A percentile compares a stretch with the other conserved stretches of the same genome.
Evolutionary conservation across 2,888 invertebrate species (phyloP).

Genomic region (Limnephilus rhombicus): DNA sequence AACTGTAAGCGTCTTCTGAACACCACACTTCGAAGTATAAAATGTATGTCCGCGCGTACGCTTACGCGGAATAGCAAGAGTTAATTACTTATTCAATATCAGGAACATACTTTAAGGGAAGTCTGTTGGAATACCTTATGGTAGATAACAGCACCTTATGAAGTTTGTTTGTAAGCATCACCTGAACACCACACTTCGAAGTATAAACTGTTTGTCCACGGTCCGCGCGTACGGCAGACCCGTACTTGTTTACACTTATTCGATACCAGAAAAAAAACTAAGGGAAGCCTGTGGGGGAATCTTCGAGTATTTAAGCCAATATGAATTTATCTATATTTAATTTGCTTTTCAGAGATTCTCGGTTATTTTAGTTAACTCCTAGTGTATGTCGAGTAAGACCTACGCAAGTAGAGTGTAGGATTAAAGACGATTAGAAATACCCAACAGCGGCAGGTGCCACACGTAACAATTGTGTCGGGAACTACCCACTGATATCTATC

Average conservation of each 20-base stretch:
- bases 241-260: neutral
- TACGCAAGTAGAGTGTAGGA: neutral
- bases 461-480: neutral
- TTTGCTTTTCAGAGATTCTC: neutral
- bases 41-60: too few species aligned
- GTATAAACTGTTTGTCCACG: neutral
- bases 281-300: neutral
- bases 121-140: too few species aligned
- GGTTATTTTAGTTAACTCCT: neutral
- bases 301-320: neutral
- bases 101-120: too few species aligned
- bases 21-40: too few species aligned
- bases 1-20: too few species aligned
- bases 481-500: neutral
- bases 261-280: neutral
- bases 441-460: neutral
- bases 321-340: neutral
- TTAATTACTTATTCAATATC: too few species aligned
- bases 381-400: neutral
- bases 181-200: conserved; percentile 12
- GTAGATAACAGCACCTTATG: neutral
- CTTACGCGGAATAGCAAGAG: too few species aligned
- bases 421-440: neutral
- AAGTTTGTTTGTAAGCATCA: neutral
- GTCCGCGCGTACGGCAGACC: neutral